phyloP scores from a whole-genome alignment of 2,797 vertebrate species.

The Oreochromis grahami region DNA sequence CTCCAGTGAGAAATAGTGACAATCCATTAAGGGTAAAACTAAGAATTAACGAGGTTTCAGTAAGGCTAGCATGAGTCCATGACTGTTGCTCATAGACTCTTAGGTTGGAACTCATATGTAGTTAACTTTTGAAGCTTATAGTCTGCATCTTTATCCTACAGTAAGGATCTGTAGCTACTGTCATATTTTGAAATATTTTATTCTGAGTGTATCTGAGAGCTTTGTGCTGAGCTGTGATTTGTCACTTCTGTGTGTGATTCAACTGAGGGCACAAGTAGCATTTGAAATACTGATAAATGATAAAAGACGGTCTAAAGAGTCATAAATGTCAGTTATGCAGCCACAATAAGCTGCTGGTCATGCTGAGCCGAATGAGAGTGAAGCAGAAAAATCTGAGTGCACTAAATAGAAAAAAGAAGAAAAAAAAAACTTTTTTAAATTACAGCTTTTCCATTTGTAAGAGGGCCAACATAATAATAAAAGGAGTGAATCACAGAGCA shows the following conservation, averaged over 20 bases:
- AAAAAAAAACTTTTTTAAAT: rapidly evolving
- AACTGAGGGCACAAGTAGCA: not conserved
- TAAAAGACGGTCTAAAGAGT: not conserved
- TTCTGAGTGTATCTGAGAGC: not conserved
- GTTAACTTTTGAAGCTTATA: not conserved
- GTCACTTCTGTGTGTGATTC: not conserved
- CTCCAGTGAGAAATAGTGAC: not conserved
- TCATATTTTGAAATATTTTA: not conserved
- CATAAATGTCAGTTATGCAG: not conserved
- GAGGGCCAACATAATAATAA: not conserved
- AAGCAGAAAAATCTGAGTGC: not conserved
- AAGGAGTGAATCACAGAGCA: not conserved
- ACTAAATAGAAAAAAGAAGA: not conserved
- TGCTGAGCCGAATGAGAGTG: not conserved
- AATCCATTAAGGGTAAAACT: not conserved
- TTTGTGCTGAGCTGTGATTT: not conserved
- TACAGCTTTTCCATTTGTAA: not conserved
- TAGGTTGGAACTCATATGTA: not conserved
- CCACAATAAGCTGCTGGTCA: not conserved
- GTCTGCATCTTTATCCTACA: not conserved
- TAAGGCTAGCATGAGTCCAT: not conserved
- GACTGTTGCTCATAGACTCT: not conserved
- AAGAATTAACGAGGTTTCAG: not conserved
- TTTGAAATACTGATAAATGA: not conserved
- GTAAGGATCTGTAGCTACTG: not conserved